These are phyloP conservation scores for Melinaea marsaeus DNA, from an alignment of 2,888 invertebrate genomes.

Conservation along the genomic window DNA sequence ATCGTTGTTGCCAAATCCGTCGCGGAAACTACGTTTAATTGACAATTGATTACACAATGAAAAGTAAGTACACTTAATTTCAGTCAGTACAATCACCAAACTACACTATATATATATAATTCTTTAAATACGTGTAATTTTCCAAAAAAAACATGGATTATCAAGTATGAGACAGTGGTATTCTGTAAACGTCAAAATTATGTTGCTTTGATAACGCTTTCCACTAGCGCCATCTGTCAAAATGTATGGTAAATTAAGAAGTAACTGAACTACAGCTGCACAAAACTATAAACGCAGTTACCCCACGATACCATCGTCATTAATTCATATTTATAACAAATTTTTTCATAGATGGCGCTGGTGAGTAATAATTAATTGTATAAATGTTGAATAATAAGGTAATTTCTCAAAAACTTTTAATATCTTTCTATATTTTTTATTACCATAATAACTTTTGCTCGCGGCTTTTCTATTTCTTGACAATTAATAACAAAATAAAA, in stretches of 20 bases:
- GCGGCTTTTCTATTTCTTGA: too few relatives aligned
- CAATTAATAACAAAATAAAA: too few relatives aligned
- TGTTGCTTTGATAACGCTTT: slow-evolving; percentile 33
- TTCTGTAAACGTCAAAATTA: slow-evolving; percentile 27
- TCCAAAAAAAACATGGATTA: slow-evolving; percentile 30
- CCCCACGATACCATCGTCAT: too few relatives aligned
- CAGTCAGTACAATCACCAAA: slow-evolving; percentile 29
- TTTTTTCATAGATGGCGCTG: too few relatives aligned
- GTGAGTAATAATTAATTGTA: too few relatives aligned
- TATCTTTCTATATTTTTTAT: too few relatives aligned
- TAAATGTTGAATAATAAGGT: too few relatives aligned
- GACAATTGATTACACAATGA: slow-evolving; percentile 20
- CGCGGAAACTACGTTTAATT: slow-evolving; percentile 27
- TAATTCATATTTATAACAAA: too few relatives aligned
- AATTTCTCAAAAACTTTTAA: too few relatives aligned
- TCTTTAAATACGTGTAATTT: slow-evolving; percentile 21
- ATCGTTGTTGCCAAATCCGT: slow-evolving; percentile 32
- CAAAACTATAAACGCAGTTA: too few relatives aligned
- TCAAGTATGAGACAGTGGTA: slow-evolving; percentile 18
- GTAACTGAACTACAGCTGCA: too few relatives aligned
- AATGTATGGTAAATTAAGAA: not conserved
- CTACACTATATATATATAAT: slow-evolving; percentile 26
- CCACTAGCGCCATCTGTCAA: slow-evolving; percentile 50
- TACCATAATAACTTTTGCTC: too few relatives aligned
- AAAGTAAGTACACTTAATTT: slow-evolving; percentile 29